Evolutionary conservation across 1,140 invertebrate species (phyloP), one percentile per base, ranked within the genome.

Genomic region (Drosophila novamexicana): DNA sequence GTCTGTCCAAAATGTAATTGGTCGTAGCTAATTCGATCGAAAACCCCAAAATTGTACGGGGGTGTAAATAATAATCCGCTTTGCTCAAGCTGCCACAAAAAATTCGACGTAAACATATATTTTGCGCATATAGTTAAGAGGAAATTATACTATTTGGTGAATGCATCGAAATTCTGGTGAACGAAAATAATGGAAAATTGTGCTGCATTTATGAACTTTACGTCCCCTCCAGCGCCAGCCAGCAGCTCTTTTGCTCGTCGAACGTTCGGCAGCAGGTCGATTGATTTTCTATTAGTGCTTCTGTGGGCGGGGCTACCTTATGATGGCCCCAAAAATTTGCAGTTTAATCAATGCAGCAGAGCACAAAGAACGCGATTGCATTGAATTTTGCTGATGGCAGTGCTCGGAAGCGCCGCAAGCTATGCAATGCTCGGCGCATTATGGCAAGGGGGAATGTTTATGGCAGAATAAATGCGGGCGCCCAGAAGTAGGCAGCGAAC

Each of bases 221-320:
- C 39, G 6, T n/a, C 4, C 10, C 9, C 37, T 10, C 9, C 39
- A 40, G 5, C 12, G 39, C 4, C 39, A 12, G 12, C 39, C 40
- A 42, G 6, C 16, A 9, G 18, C 22, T 32, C 10, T 5, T 18
- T 36, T 16, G 5, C 14, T 54, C 10, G 9, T 54, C 14, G 14
- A 18, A 12, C 8, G 6, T 14, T 54, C 56, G 70, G 65, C 59
- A 71, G 61, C 56, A 9, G 14, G 37, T 8, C 62, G 36, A 67
- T 77, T 81, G 78, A 77, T 58, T 66, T 52, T n/a, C 50, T 71
- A 66, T 63, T 61, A 37, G 22, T 39, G 58, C 42, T 29, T 37
- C 22, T 45, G 57, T 18, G 10, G 1, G 6, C 2, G n/a, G 34
- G 4, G 8, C 10, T 34, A n/a, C n/a, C 3, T 42, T 42, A 64